Conservation (phyloP, 1,140 invertebrate species). For the Phymastichus coffea region DNA sequence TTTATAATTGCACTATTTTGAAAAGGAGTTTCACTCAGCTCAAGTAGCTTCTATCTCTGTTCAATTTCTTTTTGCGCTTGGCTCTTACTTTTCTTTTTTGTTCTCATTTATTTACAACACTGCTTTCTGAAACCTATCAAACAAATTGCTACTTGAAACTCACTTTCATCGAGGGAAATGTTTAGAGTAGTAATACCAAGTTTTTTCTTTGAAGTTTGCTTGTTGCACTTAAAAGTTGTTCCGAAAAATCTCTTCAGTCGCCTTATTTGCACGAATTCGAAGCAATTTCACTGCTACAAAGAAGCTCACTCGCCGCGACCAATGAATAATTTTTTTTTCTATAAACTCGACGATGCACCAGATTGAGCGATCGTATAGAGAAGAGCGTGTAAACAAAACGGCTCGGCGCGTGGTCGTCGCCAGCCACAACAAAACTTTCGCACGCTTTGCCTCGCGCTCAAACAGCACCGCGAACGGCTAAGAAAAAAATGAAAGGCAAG, state of each 20-base stretch:
- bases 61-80: neutral
- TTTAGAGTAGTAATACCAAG: too few relatives aligned
- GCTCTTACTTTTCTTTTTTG: neutral
- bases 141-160: slow-evolving; percentile 16
- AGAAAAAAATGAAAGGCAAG: too few relatives aligned
- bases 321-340: too few relatives aligned
- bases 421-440: slow-evolving; percentile 13
- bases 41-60: neutral
- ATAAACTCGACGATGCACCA: too few relatives aligned
- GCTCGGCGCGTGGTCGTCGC: neutral
- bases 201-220: too few relatives aligned
- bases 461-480: too few relatives aligned
- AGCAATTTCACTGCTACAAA: too few relatives aligned
- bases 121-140: slow-evolving; percentile 12
- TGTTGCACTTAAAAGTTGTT: too few relatives aligned
- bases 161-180: too few relatives aligned
- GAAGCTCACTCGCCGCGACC: too few relatives aligned
- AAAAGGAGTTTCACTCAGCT: neutral
- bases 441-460: neutral
- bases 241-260: slow-evolving; percentile 4
- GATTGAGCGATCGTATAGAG: too few relatives aligned
- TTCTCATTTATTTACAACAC: slow-evolving; percentile 16
- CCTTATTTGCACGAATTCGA: too few relatives aligned
- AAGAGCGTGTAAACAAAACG: slow-evolving; percentile 3
- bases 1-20: slow-evolving; percentile 13